These are phyloP conservation scores for Corythaeola cristata DNA, from an alignment of 2,113 vertebrate species.

Conservation along the genomic window DNA sequence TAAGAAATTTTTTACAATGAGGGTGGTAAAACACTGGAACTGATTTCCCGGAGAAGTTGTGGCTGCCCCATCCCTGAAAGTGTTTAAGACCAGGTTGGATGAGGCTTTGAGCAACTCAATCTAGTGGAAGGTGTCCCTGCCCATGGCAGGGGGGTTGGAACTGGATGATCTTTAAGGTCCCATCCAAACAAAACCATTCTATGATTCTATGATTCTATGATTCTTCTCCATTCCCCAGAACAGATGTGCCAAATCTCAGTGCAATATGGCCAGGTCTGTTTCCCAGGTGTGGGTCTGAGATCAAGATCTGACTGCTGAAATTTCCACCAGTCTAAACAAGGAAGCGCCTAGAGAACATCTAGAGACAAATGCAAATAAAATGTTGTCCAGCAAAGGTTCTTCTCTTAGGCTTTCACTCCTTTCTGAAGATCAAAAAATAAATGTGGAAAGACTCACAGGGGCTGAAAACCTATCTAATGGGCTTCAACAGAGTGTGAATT, in stretches of 20 bases:
- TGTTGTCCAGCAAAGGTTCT: neutral
- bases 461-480: neutral
- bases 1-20: too few relatives aligned
- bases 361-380: neutral
- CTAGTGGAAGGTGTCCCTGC: too few relatives aligned
- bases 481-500: neutral
- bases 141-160: too few relatives aligned
- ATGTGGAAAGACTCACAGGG: neutral
- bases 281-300: neutral
- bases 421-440: neutral
- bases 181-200: too few relatives aligned
- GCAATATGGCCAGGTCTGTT: neutral
- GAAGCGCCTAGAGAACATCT: neutral
- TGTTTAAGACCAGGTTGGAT: too few relatives aligned
- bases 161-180: too few relatives aligned
- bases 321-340: neutral
- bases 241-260: neutral
- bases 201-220: too few relatives aligned
- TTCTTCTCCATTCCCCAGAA: neutral
- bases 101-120: too few relatives aligned
- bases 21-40: too few relatives aligned
- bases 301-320: neutral
- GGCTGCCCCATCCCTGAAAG: too few relatives aligned
- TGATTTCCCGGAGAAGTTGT: too few relatives aligned
- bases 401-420: neutral